These are phyloP conservation scores for Trichechus manatus DNA, from an alignment of 2,113 vertebrate genomes.

Conservation along the genomic window DNA sequence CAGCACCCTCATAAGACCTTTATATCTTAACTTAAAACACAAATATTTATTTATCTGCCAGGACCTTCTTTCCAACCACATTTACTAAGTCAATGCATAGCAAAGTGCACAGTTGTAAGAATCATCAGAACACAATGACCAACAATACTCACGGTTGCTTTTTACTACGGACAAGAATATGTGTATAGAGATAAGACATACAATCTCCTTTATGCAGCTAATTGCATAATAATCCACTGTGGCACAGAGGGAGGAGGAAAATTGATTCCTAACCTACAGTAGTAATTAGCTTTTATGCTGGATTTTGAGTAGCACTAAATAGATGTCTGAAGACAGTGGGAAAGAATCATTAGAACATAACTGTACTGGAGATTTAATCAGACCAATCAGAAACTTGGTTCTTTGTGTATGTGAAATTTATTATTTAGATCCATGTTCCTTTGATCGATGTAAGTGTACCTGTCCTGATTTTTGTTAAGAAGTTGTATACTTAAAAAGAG, in stretches of 20 bases:
- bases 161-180: slow-evolving; percentile 1
- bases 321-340: slow-evolving; percentile 44
- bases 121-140: not conserved
- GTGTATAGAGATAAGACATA: slow-evolving; percentile 41
- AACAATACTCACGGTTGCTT: not conserved
- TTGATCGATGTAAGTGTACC: not conserved
- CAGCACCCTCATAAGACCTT: not conserved
- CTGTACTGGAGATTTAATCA: not conserved
- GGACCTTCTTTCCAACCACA: not conserved
- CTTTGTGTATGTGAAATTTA: not conserved
- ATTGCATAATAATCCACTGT: slow-evolving; percentile 56
- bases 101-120: not conserved
- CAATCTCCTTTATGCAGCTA: slow-evolving; percentile 60
- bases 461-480: not conserved
- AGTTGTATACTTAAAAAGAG: not conserved
- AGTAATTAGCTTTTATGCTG: slow-evolving; percentile 63
- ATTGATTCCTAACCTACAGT: slow-evolving; percentile 61
- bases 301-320: slow-evolving; percentile 56
- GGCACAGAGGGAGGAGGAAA: slow-evolving; percentile 36
- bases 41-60: not conserved
- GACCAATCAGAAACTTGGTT: not conserved
- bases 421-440: not conserved
- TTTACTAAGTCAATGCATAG: not conserved
- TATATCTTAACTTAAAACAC: not conserved
- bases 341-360: slow-evolving; percentile 23